A percentile compares a stretch with the other conserved stretches of the same genome.
Conservation (phyloP, 1,140 invertebrate species). For the Drepana arcuata region DNA sequence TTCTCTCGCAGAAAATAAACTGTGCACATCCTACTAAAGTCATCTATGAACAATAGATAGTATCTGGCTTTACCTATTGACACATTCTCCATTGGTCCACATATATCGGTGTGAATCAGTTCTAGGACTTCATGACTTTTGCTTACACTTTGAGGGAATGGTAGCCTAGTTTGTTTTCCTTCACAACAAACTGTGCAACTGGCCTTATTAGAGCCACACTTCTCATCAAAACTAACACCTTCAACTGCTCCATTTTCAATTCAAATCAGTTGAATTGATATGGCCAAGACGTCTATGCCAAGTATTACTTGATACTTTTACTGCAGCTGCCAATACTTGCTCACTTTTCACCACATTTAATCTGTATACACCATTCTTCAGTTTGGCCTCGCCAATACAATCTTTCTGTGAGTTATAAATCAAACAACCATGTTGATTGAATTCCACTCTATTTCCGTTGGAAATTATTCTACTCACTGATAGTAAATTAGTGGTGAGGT, state of each 20-base stretch:
- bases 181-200: conserved; percentile 18
- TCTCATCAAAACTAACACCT: conserved; percentile 11
- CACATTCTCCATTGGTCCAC: conserved; percentile 14
- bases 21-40: conserved; percentile 15
- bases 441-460: conserved; percentile 15
- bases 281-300: conserved; percentile 22
- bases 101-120: conserved; percentile 14
- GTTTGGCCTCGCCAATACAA: conserved; percentile 8
- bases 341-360: conserved; percentile 10
- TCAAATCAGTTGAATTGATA: conserved; percentile 15
- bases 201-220: conserved; percentile 1
- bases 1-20: conserved; percentile 16
- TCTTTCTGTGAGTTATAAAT: conserved; percentile 19
- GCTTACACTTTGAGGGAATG: conserved; percentile 7
- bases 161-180: conserved; percentile 15
- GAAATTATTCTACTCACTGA: conserved; percentile 21
- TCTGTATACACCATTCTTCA: conserved; percentile 19
- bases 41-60: conserved; percentile 15
- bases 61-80: conserved; percentile 13
- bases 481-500: conserved; percentile 20
- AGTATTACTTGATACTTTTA: conserved; percentile 4
- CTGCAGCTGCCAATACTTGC: conserved; percentile 9
- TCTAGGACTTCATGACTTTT: conserved; percentile 12
- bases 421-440: conserved; percentile 13
- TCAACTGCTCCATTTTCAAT: conserved; percentile 16